Evolutionary conservation across 2,113 vertebrate genomes (phyloP), one percentile per base, ranked within the genome.

Genomic region (Ancistrus triradiatus): DNA sequence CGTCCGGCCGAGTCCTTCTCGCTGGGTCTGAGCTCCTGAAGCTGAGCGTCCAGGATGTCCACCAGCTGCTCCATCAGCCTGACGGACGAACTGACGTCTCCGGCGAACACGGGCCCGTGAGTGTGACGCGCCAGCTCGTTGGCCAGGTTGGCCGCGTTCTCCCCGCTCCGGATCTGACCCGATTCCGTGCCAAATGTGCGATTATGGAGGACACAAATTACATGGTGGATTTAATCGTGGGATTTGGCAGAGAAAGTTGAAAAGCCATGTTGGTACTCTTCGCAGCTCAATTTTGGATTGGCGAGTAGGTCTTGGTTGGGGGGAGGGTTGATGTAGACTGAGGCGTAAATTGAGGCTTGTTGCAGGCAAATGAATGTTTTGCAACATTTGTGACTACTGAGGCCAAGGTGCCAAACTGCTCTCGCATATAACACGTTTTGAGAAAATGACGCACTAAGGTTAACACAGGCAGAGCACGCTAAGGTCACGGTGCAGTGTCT

Each of bases 31-130:
- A 97, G 81, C 70, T 97, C 95, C 78, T 98, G 95, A 58, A 99
- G 91, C 76, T 99, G 96, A 37, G 95, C 95, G 40, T 98, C 96
- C 66, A 98, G 81, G 78, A 98, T 98, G 80, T 98, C 96, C 77
- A 99, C 95, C 2, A 99, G 85, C 81, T 98, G 95, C 77, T 99
- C 95, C 95, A 98, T 98, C 50, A 99, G 77, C 17, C 94, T 90
- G 74, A 99, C 93, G 0, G 95, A 92, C n/a, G 94, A 98, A 60
- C 93, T 97, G 50, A 99, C 91, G 62, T 98, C 96, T 0, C 96
- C 96, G 5, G 95, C 94, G 18, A 95, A 98, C 73, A 99, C 92
- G 0, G 91, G 90, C 57, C 94, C 93, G 87, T 95, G 93, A 64
- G 95, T 99, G 84, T 97, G 94, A 52, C 91, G 92, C 49, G 96